Base-by-base conservation (phyloP, 2,797 vertebrate species). In the Pangasius djambal region DNA sequence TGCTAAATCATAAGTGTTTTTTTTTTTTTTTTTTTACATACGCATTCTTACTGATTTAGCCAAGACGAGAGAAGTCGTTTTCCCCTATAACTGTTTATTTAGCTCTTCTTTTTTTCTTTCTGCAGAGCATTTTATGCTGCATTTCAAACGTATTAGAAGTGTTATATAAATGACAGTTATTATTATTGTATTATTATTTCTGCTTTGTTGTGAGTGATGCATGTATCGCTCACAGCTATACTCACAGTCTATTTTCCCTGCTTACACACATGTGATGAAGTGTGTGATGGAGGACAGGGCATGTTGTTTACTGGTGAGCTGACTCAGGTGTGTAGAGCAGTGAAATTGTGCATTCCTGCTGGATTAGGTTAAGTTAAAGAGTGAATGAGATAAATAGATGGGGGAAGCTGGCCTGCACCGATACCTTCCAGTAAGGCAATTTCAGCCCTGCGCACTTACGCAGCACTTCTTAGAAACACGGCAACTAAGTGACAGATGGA, bases 401-500 rank as follows among this genome's bases (percentile, higher is more conserved):
- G 25, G 59, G 28, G 61, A 18, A 31, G n/a, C 37, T 18, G n/a
- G 52, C 7, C 55, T 86, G 55, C 16, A 12, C 25, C 3, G 55
- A 15, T 52, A 31, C 28, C 15, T 20, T 31, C 22, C 63, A 31
- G 25, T 34, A 20, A 86, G 20, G 31, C 67, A n/a, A 34, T 72
- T 55, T 57, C 44, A 52, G 52, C 25, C 57, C 8, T 37, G 84
- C 22, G 40, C 31, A 67, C 69, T 83, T 83, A 74, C 70, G 22
- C 74, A 48, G 83, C 83, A 70, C 48, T 69, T 70, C 63, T 40
- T 34, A 85, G 52, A 31, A 79, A 72, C 22, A 15, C 13, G 15
- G 20, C 40, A 31, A 87, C 48, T 28, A 57, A 6, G 15, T 52
- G 34, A 86, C 83, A 89, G 88, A 86, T 16, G 37, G 72, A 78